phyloP scores from a whole-genome alignment of 1,140 invertebrate species.

The Drosophila biarmipes region DNA sequence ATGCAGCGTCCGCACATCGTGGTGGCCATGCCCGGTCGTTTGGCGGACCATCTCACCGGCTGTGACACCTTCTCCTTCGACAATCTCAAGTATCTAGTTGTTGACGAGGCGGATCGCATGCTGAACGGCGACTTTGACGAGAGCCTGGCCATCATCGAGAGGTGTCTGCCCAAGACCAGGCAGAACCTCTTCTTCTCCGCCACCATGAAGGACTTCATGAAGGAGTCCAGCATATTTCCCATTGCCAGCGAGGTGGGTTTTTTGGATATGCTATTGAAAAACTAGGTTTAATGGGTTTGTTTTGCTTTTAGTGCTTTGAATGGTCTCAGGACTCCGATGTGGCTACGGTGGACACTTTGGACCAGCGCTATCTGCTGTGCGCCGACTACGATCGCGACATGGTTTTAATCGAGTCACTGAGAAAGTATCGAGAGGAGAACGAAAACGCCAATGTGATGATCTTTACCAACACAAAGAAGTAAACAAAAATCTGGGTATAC shows the following conservation, averaged over 20 bases:
- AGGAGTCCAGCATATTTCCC: slow-evolving; percentile 84
- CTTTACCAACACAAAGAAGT: slow-evolving; percentile 98
- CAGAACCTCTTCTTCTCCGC: slow-evolving; percentile 97
- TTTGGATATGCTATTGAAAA: neutral
- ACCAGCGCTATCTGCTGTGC: slow-evolving; percentile 96
- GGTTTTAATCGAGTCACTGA: slow-evolving; percentile 95
- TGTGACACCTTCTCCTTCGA: slow-evolving; percentile 93
- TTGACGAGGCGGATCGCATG: slow-evolving; percentile 96
- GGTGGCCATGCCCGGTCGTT: slow-evolving; percentile 95
- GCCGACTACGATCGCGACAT: slow-evolving; percentile 96
- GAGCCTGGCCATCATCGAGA: slow-evolving; percentile 93
- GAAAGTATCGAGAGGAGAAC: slow-evolving; percentile 90
- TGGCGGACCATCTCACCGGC: slow-evolving; percentile 94
- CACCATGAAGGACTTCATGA: slow-evolving; percentile 94
- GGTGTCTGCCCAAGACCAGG: slow-evolving; percentile 90
- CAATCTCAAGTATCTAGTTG: slow-evolving; percentile 93
- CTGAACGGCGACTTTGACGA: slow-evolving; percentile 92
- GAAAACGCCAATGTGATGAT: slow-evolving; percentile 94
- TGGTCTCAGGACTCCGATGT: slow-evolving; percentile 88
- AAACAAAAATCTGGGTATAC: slow-evolving; percentile 34
- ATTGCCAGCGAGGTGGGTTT: slow-evolving; percentile 72
- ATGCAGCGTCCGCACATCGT: slow-evolving; percentile 96
- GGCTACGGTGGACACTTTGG: slow-evolving; percentile 93
- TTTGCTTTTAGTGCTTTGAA: slow-evolving; percentile 77
- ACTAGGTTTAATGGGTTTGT: neutral